Conservation (phyloP, 2,797 vertebrate genomes). For the Epinephelus coioides region DNA sequence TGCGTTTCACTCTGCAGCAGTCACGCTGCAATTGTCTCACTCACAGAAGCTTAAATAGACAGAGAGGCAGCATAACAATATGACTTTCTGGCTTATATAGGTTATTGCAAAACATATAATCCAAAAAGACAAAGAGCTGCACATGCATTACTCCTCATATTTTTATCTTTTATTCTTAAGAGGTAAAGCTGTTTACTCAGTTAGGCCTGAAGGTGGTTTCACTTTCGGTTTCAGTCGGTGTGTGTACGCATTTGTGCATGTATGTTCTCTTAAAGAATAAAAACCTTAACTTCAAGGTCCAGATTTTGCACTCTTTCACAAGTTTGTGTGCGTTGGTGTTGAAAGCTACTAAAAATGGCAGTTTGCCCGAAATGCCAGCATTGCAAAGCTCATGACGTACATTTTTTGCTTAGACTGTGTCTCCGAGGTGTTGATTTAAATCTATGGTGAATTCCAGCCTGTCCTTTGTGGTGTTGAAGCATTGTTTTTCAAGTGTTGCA, state of each 20-base stretch:
- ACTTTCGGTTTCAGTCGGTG: background rate
- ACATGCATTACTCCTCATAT: background rate
- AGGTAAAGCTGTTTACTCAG: background rate
- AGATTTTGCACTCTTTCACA: background rate
- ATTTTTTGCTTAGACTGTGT: slow-evolving; percentile 26
- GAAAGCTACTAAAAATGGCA: slow-evolving; percentile 18
- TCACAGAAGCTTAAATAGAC: background rate
- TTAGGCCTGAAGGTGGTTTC: background rate
- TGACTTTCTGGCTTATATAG: background rate
- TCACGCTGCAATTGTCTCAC: background rate
- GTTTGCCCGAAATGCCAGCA: background rate
- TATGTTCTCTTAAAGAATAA: background rate
- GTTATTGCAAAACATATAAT: slow-evolving; percentile 4
- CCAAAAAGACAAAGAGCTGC: background rate
- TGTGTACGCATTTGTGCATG: background rate
- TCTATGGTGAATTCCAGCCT: slow-evolving; percentile 13
- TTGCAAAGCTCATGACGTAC: slow-evolving; percentile 19
- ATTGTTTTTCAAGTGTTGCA: slow-evolving; percentile 23
- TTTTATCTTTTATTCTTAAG: slow-evolving; percentile 10
- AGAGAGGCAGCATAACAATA: background rate
- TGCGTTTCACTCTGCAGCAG: background rate
- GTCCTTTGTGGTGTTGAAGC: slow-evolving; percentile 9
- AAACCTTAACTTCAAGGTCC: slow-evolving; percentile 1
- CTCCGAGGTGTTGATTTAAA: slow-evolving; percentile 30
- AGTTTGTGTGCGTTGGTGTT: slow-evolving; percentile 23